phyloP scores from a whole-genome alignment of 1,140 invertebrate species.

The Paraescarpia echinospica region DNA sequence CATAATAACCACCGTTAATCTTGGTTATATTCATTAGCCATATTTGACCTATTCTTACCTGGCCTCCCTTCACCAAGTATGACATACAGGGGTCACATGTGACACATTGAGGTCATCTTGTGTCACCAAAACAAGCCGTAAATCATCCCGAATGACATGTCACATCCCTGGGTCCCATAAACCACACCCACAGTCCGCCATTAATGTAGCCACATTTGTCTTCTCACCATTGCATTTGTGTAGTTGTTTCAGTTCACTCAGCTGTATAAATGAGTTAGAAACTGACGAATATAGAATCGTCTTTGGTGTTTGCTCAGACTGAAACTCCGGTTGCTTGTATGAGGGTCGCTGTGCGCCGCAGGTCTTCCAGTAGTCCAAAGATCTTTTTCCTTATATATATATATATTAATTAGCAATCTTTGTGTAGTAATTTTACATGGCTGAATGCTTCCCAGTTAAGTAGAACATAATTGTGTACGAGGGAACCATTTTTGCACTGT shows the following conservation, averaged over 20 bases:
- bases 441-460: too few relatives aligned
- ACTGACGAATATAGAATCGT: too few relatives aligned
- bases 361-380: too few relatives aligned
- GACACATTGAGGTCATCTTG: not conserved
- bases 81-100: not conserved
- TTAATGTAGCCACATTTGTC: not conserved
- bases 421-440: too few relatives aligned
- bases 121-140: not conserved
- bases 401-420: too few relatives aligned
- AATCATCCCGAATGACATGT: not conserved
- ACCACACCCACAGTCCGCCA: not conserved
- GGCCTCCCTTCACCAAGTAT: not conserved
- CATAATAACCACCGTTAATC: not conserved
- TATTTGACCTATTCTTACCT: not conserved
- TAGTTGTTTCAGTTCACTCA: not conserved
- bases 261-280: too few relatives aligned
- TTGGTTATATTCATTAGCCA: not conserved
- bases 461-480: too few relatives aligned
- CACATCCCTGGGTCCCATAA: not conserved
- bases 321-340: too few relatives aligned
- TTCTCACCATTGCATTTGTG: not conserved
- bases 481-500: too few relatives aligned
- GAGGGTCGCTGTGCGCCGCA: too few relatives aligned
- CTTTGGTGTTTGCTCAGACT: too few relatives aligned
- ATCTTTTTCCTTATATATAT: too few relatives aligned